Conservation (phyloP, 30 jellyfish, hydroid and myxozoan species). For the Chrysaora quinquecirrha region DNA sequence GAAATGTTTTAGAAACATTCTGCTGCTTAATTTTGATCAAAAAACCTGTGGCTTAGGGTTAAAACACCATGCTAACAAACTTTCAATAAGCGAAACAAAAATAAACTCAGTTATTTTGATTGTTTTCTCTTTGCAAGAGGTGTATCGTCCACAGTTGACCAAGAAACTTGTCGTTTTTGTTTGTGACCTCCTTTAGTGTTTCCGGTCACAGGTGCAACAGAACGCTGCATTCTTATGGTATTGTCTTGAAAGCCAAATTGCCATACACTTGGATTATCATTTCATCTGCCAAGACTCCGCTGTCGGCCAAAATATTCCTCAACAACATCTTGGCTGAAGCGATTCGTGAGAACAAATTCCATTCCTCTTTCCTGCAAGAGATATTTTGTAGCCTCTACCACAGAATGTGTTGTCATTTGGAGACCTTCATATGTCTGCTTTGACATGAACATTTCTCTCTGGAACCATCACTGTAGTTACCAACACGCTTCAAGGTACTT, state of each 20-base stretch:
- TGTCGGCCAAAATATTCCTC: conserved; percentile 67
- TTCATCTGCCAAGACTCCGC: conserved; percentile 52
- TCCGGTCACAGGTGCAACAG: conserved; percentile 36
- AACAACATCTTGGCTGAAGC: conserved; percentile 63
- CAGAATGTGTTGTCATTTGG: conserved; percentile 39
- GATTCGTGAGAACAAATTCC: conserved; percentile 48
- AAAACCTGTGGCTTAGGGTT: too few relatives aligned
- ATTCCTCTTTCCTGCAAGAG: conserved; percentile 38
- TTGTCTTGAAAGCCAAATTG: conserved; percentile 33
- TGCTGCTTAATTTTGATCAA: too few relatives aligned
- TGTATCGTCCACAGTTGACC: conserved; percentile 29
- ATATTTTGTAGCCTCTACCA: conserved; percentile 30
- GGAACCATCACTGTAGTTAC: conserved; percentile 8
- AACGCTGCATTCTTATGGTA: conserved; percentile 34
- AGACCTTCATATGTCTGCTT: conserved; percentile 47
- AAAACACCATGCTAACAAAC: too few relatives aligned
- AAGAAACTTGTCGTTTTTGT: conserved; percentile 35
- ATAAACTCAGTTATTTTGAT: too few relatives aligned
- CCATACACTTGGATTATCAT: conserved; percentile 38
- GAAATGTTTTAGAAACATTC: too few relatives aligned
- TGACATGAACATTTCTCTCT: conserved; percentile 58
- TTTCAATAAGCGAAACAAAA: too few relatives aligned
- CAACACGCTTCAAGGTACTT: conserved; percentile 32
- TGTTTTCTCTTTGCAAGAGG: conserved; percentile 24
- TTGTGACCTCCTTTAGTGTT: conserved; percentile 57